phyloP scores from a whole-genome alignment of 2,888 invertebrate genomes.

The Sarcophaga variegata region DNA sequence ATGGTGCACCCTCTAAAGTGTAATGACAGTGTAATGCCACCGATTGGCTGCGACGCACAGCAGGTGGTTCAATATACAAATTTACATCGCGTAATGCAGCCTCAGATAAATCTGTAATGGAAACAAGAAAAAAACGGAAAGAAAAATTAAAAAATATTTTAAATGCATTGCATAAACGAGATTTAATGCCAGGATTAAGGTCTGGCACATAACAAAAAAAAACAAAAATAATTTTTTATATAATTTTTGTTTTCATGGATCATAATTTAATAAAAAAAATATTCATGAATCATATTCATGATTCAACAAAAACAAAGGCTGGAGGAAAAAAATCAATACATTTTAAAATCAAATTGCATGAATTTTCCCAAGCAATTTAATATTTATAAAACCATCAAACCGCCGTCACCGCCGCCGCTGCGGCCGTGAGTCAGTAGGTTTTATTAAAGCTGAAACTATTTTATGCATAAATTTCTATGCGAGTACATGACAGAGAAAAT shows the following conservation, averaged over 20 bases:
- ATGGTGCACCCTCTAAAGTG: constrained; percentile 86
- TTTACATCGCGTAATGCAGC: constrained; percentile 81
- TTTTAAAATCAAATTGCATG: not conserved
- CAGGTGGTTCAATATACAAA: constrained; percentile 84
- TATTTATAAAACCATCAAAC: not conserved
- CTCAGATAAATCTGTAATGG: constrained; percentile 83
- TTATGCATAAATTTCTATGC: not conserved
- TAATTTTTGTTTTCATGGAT: not conserved
- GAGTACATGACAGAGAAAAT: not conserved
- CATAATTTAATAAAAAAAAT: not conserved
- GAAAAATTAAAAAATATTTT: not conserved
- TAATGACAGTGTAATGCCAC: constrained; percentile 85
- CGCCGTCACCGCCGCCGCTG: not conserved
- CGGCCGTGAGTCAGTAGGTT: not conserved
- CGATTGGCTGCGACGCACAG: constrained; percentile 85
- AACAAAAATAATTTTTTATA: not conserved
- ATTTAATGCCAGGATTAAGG: not conserved
- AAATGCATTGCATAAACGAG: not conserved
- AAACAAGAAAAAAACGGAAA: not conserved
- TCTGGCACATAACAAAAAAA: not conserved
- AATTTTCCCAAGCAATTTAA: not conserved
- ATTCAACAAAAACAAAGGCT: too few relatives aligned
- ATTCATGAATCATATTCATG: too few relatives aligned
- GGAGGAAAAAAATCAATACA: too few relatives aligned
- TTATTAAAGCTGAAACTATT: not conserved